Conservation (phyloP, 2,888 invertebrate species). For the Netelia fuscicornis region DNA sequence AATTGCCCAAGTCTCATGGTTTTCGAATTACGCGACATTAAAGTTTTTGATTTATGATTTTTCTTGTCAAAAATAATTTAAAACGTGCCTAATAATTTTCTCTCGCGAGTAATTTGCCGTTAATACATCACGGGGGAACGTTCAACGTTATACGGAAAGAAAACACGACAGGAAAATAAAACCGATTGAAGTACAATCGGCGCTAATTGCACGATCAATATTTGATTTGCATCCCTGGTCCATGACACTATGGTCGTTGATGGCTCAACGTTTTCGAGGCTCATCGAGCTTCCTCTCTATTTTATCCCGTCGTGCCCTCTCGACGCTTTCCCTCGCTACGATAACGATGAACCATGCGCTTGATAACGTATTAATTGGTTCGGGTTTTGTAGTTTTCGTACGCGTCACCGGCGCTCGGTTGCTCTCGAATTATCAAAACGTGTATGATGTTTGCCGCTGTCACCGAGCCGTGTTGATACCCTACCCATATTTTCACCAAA, state of each 20-base stretch:
- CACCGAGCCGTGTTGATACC: too few relatives aligned
- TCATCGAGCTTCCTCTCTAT: slow-evolving; percentile 35
- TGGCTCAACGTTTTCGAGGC: slow-evolving; percentile 51
- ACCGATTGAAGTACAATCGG: slow-evolving; percentile 81
- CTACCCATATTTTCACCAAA: too few relatives aligned
- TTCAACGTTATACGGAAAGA: not conserved
- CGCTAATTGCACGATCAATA: slow-evolving; percentile 83
- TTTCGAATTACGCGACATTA: too few relatives aligned
- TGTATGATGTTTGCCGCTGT: slow-evolving; percentile 32
- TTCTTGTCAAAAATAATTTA: too few relatives aligned
- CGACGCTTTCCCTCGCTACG: slow-evolving; percentile 28
- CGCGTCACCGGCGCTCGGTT: slow-evolving; percentile 57
- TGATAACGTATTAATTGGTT: slow-evolving; percentile 82
- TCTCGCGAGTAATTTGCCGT: not conserved
- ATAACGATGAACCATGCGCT: slow-evolving; percentile 65
- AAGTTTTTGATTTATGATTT: too few relatives aligned
- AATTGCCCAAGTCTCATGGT: too few relatives aligned
- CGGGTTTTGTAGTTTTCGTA: slow-evolving; percentile 79
- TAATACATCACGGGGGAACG: not conserved
- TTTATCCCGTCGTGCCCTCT: slow-evolving; percentile 7
- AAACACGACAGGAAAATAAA: slow-evolving; percentile 71
- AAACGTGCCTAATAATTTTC: too few relatives aligned
- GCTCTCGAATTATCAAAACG: slow-evolving; percentile 35
- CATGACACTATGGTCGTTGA: slow-evolving; percentile 56
- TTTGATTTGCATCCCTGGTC: slow-evolving; percentile 77